Percentiles rank a stretch among this genome's conserved stretches.
These are phyloP conservation scores for Nycticryphes semicollaris DNA, from an alignment of 2,113 vertebrate species.

Conservation along the genomic window DNA sequence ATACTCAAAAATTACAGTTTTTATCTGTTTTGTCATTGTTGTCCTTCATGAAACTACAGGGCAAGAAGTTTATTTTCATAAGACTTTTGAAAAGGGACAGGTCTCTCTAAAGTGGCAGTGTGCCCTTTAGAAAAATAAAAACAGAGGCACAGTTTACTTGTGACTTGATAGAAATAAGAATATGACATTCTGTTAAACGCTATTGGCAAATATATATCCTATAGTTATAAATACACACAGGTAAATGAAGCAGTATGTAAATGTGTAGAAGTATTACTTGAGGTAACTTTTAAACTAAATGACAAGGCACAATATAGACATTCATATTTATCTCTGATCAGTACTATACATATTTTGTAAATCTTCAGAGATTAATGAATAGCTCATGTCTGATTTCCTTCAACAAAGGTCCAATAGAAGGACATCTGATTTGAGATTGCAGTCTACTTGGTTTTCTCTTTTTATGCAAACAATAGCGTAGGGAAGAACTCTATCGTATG, in stretches of 20 bases:
- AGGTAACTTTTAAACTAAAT: not conserved
- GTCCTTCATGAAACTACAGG: not conserved
- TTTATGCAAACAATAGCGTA: not conserved
- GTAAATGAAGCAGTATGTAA: not conserved
- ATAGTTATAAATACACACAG: not conserved
- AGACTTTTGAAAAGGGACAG: conserved; percentile 66
- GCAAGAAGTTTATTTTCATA: conserved; percentile 2
- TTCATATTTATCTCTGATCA: not conserved
- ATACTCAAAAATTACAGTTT: not conserved
- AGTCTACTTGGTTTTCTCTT: not conserved
- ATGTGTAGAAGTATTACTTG: not conserved
- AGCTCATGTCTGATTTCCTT: not conserved
- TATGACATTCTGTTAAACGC: not conserved
- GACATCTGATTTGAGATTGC: not conserved
- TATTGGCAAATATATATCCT: not conserved
- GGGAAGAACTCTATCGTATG: not conserved
- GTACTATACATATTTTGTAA: not conserved
- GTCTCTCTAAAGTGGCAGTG: conserved; percentile 76
- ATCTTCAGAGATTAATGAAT: not conserved
- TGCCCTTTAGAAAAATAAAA: conserved; percentile 71
- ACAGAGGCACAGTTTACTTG: conserved; percentile 75
- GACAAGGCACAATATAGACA: not conserved
- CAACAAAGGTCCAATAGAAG: not conserved
- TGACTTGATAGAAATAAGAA: conserved; percentile 79
- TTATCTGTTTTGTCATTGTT: not conserved